These are phyloP conservation scores for Aphidius colemani DNA, from an alignment of 2,888 invertebrate genomes.

Conservation along the genomic window DNA sequence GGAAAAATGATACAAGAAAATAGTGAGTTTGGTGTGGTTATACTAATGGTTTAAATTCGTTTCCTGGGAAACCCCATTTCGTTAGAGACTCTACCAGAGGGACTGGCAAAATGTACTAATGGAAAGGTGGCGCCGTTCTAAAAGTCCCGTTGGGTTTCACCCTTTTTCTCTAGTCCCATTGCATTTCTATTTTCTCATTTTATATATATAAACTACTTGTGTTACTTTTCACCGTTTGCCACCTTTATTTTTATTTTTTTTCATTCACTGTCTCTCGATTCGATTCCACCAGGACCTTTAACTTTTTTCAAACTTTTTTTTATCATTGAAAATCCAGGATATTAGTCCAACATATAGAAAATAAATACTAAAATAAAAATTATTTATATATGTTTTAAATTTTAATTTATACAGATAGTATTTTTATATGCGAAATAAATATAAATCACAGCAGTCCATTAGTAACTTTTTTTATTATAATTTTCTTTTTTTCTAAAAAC, in stretches of 20 bases:
- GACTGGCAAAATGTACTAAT: constrained; percentile 31
- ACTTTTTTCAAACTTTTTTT: constrained; percentile 10
- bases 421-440: no score
- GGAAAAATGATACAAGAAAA: constrained; percentile 24
- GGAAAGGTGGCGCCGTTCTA: constrained; percentile 39
- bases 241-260: constrained; percentile 21
- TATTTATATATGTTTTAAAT: background rate
- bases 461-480: no score
- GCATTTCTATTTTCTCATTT: constrained; percentile 19
- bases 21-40: constrained; percentile 28
- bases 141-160: constrained; percentile 38
- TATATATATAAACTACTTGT: constrained; percentile 29
- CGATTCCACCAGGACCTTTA: constrained; percentile 34
- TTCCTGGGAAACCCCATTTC: constrained; percentile 41
- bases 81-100: constrained; percentile 36
- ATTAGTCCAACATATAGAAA: background rate
- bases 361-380: background rate
- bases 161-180: constrained; percentile 14
- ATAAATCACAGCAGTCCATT: no score
- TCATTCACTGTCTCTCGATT: constrained; percentile 22
- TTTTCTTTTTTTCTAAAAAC: no score
- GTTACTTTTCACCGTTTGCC: constrained; percentile 31
- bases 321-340: background rate
- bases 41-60: constrained; percentile 41
- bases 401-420: no score